Base-by-base conservation (phyloP, 2,888 invertebrate species). In the Brenthis daphne region DNA sequence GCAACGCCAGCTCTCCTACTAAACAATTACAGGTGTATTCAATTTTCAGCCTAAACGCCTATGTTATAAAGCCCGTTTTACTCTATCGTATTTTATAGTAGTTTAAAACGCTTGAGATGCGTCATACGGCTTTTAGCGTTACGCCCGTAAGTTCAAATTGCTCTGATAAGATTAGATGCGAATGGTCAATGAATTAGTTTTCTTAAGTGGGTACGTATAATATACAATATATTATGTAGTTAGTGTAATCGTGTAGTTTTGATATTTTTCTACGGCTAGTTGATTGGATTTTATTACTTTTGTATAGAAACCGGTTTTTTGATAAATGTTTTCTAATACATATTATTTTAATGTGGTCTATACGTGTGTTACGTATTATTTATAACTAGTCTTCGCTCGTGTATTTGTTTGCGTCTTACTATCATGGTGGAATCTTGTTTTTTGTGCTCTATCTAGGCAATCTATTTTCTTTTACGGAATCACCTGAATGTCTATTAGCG, bases 131-230 rank as follows among this genome's bases (percentile, higher is more conserved):
- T 65, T 69, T 70, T 64, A 68, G 68, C 64, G 58, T 63, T 68
- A 64, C 67, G 54, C 33, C 53, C 50, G 60, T 60, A 65, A 73
- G 73, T 71, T 71, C 68, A 73, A 71, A 68, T 70, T 74, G 61
- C 55, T 68, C 48, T 66, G 67, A 72, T 72, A 66, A 57, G 65
- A 68, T 73, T 69, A 47, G 48, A 60, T 56, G 53, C 16, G 65
- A 57, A 66, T 70, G 73, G 69, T 74, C 74, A 71, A 73, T 74
- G 74, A 74, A 72, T 71, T 72, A 50, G 64, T 55, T 69, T 58
- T 65, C 50, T 48, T 14, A 43, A 20, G 29, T 50, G 16, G 50
- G 16, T 60, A 56, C 16, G 57, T 43, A 43, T 43, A 43, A 43
- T 43, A 8, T 11, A 43, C 37, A 43, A 43, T 43, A 43, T 43